phyloP scores from a whole-genome alignment of 92 coral and sea anemone species.

The Zoanthus sociatus region DNA sequence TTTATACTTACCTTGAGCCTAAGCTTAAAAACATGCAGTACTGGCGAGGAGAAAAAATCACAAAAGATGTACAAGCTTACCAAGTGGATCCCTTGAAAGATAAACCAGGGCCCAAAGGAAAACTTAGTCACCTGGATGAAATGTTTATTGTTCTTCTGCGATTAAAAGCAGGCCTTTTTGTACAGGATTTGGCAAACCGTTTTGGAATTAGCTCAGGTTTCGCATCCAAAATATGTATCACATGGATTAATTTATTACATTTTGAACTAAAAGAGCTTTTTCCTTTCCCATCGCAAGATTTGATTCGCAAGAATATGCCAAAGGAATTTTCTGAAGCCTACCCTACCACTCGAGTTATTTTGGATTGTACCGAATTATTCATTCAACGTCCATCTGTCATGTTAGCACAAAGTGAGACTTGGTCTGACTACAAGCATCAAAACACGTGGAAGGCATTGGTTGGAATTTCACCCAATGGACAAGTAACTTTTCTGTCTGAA shows the following conservation, averaged over 20 bases:
- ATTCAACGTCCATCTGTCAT: conserved; percentile 64
- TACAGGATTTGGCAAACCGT: conserved; percentile 61
- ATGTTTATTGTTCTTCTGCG: conserved; percentile 61
- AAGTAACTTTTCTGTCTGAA: conserved; percentile 53
- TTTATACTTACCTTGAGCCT: too few relatives aligned
- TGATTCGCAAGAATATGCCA: conserved; percentile 62
- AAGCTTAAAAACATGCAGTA: too few relatives aligned
- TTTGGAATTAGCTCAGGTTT: conserved; percentile 55
- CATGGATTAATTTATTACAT: conserved; percentile 67
- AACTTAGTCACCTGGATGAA: conserved; percentile 47
- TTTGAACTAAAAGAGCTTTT: conserved; percentile 56
- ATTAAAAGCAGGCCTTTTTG: conserved; percentile 68
- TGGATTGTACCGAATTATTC: conserved; percentile 66
- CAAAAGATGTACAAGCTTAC: too few relatives aligned
- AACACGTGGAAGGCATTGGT: conserved; percentile 65
- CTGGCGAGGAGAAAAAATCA: too few relatives aligned
- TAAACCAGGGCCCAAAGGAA: conserved; percentile 1
- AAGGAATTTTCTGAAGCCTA: conserved; percentile 52
- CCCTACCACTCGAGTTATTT: conserved; percentile 63
- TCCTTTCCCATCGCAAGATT: conserved; percentile 64
- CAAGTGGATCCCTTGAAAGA: conserved; percentile 15
- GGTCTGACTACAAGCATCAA: too few relatives aligned
- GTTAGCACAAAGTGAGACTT: too few relatives aligned
- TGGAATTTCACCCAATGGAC: conserved; percentile 65
- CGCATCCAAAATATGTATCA: conserved; percentile 47